Conservation (phyloP, 2,113 vertebrate species). For the Plecotus auritus region DNA sequence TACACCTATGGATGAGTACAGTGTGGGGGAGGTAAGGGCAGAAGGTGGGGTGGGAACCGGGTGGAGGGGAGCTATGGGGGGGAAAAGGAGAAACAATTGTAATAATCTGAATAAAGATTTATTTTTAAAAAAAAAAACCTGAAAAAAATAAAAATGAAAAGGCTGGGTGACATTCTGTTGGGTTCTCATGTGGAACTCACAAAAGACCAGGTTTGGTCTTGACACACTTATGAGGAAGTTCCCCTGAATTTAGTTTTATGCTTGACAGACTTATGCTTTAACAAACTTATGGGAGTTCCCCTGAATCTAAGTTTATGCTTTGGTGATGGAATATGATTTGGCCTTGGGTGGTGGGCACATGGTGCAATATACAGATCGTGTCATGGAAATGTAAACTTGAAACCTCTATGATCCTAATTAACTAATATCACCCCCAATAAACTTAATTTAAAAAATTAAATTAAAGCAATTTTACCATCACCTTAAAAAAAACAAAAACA, state of each 20-base stretch:
- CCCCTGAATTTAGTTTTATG: neutral
- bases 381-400: neutral
- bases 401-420: neutral
- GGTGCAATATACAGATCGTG: neutral
- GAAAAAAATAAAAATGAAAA: neutral
- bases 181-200: slow-evolving; percentile 52
- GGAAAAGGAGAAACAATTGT: no score
- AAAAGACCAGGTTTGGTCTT: slow-evolving; percentile 31
- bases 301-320: neutral
- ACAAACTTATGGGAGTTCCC: neutral
- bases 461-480: neutral
- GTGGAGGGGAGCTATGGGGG: no score
- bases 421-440: neutral
- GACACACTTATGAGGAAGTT: slow-evolving; percentile 50
- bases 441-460: neutral
- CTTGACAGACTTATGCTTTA: slow-evolving; percentile 5
- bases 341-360: neutral
- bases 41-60: no score
- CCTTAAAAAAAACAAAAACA: neutral
- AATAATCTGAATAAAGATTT: neutral
- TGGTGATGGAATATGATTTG: neutral
- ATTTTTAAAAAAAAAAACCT: neutral
- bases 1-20: no score
- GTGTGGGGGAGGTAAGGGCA: no score
- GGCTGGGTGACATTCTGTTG: neutral